Evolutionary conservation across 1,140 invertebrate genomes (phyloP), one percentile per base, ranked within the genome.

Genomic region (Eubasilissa regina): DNA sequence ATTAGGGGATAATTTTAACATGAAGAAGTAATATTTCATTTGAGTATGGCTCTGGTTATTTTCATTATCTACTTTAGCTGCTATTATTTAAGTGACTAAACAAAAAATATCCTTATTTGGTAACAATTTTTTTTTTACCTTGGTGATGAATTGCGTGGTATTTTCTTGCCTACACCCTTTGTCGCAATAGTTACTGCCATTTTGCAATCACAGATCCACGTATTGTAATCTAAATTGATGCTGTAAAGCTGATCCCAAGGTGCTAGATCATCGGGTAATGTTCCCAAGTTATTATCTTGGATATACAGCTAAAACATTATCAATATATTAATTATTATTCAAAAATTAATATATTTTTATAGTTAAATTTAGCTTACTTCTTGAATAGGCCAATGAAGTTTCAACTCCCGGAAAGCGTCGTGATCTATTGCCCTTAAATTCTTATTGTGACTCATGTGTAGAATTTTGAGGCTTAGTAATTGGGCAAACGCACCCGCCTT

Each of bases 161-260:
- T 45, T 53, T 75, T 80, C 13, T 48, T 58, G 11, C 8, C 35
- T 17, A 80, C 68, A 21, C 84, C 85, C 66, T 87, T 86, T 75
- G 81, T 85, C 6, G 84, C 86, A 13, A 89, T 84, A 79, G 87
- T 88, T 35, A 87, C 83, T 7, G 84, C 85, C 19, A 89, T 82
- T 55, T 90, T 87, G 84, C 92, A 93, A 81, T 90, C 90, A 83
- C 92, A 93, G 48, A 89, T 85, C 88, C 92, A 91, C 60, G 87
- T 89, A 87, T 93, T 93, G 4, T 89, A 87, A 10, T 86, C 86
- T 81, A 92, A 87, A 77, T 89, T 87, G 21, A 93, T 77, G 8
- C 85, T 85, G 8, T 89, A 86, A 19, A 91, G 79, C 77, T 85
- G 84, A 55, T 84, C 85, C 89, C 89, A 89, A 77, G 85, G 86